Evolutionary conservation across 2,113 vertebrate species (phyloP), one percentile per base, ranked within the genome.

Genomic region (Atlantisia rogersi): DNA sequence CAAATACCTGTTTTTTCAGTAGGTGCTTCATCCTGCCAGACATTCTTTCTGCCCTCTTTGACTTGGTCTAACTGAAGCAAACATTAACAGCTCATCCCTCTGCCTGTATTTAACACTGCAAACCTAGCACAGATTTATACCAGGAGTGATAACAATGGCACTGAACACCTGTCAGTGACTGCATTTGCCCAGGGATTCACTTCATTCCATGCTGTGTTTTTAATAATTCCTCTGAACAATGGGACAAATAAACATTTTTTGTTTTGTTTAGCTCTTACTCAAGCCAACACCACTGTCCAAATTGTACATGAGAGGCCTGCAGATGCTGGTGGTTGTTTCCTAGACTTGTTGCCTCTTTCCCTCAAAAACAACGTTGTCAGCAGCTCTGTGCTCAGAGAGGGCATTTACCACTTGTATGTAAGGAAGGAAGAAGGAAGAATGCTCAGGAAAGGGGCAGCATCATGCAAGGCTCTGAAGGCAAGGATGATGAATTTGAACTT

Each of bases 351-450:
- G 15, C 79, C 73, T 90, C 86, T 59, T 96, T 93, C 90, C 90
- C 82, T 92, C 93, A 40, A 42, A 96, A 96, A 67, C 5, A 21
- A 42, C 1, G 0, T 10, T 79, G 94, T 96, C 96, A 96, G 94
- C 91, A 96, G 77, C 86, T 79, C 77, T 50, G 69, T n/a, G 88
- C 65, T 82, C 69, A 26, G 94, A 19, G 90, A 78, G 86, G 90
- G 86, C 90, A 92, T 90, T 91, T 91, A 76, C 80, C 28, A 76
- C 95, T 96, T 94, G 95, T 95, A 69, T 95, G 77, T 82, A 81
- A 93, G 96, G 96, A 97, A 97, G 95, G 95, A 97, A 95, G 92
- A 92, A 74, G 95, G 94, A 89, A 96, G 95, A 96, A 96, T 95
- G 94, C 73, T 83, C 94, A 90, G 92, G 95, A 96, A 96, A 94